phyloP scores from a whole-genome alignment of 2,113 vertebrate genomes.

The Octodon degus region DNA sequence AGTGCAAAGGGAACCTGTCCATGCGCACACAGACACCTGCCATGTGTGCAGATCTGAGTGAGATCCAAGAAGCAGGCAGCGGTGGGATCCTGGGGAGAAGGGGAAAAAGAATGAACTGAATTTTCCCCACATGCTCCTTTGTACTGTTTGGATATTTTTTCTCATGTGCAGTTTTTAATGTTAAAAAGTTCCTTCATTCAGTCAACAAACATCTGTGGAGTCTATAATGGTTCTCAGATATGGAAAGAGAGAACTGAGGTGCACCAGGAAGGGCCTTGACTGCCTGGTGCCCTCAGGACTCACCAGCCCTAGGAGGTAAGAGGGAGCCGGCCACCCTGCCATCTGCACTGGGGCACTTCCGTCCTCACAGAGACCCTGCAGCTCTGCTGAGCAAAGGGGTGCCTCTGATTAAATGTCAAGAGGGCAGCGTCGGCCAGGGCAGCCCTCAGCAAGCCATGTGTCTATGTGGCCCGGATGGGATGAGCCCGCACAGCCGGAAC shows the following conservation, averaged over 20 bases:
- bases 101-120: not conserved
- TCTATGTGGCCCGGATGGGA: not conserved
- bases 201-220: not conserved
- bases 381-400: not conserved
- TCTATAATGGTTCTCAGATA: not conserved
- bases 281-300: too few species aligned
- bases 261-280: not conserved
- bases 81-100: fast-evolving
- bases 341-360: not conserved
- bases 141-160: constrained; percentile 2
- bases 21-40: not conserved
- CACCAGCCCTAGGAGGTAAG: not conserved
- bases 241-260: not conserved
- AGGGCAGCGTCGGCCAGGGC: not conserved
- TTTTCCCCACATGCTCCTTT: not conserved
- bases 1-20: not conserved
- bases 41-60: not conserved
- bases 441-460: not conserved
- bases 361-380: not conserved
- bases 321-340: too few species aligned
- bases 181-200: not conserved
- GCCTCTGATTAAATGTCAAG: not conserved
- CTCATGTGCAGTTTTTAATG: not conserved
- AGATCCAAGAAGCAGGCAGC: not conserved
- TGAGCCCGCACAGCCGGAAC: not conserved